Evolutionary conservation across 1,140 invertebrate species (phyloP).

Genomic region (Microplitis mediator): DNA sequence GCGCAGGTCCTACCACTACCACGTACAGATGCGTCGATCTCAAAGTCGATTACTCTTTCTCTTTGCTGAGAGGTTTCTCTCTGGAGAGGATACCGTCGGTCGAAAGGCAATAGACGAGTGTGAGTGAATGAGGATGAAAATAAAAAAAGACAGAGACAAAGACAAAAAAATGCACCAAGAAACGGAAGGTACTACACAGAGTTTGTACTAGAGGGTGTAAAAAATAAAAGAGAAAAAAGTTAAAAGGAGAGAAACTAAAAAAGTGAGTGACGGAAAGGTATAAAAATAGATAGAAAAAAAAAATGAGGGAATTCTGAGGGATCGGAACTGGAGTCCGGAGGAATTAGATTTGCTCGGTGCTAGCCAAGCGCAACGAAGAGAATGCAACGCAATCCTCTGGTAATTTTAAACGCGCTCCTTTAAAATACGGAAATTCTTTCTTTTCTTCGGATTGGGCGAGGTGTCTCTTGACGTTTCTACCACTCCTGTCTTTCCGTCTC

Average conservation of each 20-base stretch:
- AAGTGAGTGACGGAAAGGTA: constrained; percentile 8
- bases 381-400: constrained; percentile 54
- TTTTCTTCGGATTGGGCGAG: constrained; percentile 27
- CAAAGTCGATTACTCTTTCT: constrained; percentile 15
- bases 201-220: constrained; percentile 9
- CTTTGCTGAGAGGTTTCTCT: not conserved
- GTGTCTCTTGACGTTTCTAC: not conserved
- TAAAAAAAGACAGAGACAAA: constrained; percentile 8
- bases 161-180: constrained; percentile 27
- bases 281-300: constrained; percentile 20
- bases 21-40: constrained; percentile 16
- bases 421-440: constrained; percentile 51
- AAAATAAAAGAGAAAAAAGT: constrained; percentile 12
- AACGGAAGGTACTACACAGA: constrained; percentile 3
- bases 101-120: constrained; percentile 7
- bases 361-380: constrained; percentile 55
- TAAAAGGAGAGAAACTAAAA: constrained; percentile 22
- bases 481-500: not conserved
- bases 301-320: constrained; percentile 1
- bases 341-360: constrained; percentile 56
- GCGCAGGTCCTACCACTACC: not conserved
- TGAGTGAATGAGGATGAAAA: constrained; percentile 12
- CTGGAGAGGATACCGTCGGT: not conserved
- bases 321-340: constrained; percentile 38
- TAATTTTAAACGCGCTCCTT: constrained; percentile 56